Conservation (phyloP, 2,797 vertebrate genomes). For the Halcyon badia region DNA sequence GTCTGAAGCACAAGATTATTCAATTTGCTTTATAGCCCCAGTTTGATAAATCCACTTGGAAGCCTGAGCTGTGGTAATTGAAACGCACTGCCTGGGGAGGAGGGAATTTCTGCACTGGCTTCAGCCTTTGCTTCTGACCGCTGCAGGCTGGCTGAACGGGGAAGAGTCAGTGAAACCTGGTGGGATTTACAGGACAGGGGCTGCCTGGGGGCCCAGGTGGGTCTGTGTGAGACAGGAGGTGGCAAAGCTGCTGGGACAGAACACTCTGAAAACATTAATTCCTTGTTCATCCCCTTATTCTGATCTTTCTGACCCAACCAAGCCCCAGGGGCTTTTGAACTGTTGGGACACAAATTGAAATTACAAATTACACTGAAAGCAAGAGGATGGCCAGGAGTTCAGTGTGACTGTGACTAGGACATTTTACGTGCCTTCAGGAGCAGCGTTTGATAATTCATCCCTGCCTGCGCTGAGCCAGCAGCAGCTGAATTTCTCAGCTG, state of each 20-base stretch:
- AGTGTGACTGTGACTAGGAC: neutral
- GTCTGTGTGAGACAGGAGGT: neutral
- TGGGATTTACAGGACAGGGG: neutral
- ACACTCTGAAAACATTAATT: neutral
- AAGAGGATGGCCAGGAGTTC: conserved; percentile 20
- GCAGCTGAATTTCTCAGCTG: conserved; percentile 33
- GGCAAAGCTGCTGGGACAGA: neutral
- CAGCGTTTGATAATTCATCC: conserved; percentile 20
- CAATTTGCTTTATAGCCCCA: conserved; percentile 71
- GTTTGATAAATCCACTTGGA: conserved; percentile 74
- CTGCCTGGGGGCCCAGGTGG: neutral
- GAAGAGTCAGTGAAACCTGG: neutral
- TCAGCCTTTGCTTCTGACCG: neutral
- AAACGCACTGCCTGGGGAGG: conserved; percentile 38
- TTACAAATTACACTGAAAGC: conserved; percentile 39
- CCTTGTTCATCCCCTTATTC: neutral
- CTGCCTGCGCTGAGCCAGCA: neutral
- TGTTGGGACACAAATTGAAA: neutral
- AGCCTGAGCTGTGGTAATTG: conserved; percentile 18
- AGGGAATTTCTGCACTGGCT: conserved; percentile 19
- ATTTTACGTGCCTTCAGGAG: conserved; percentile 32
- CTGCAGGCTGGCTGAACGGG: neutral
- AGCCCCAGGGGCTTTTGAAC: neutral
- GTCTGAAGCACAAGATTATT: conserved; percentile 70
- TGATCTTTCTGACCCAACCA: neutral